Evolutionary conservation across 2,888 invertebrate genomes (phyloP).

Genomic region (Sturmia bella): DNA sequence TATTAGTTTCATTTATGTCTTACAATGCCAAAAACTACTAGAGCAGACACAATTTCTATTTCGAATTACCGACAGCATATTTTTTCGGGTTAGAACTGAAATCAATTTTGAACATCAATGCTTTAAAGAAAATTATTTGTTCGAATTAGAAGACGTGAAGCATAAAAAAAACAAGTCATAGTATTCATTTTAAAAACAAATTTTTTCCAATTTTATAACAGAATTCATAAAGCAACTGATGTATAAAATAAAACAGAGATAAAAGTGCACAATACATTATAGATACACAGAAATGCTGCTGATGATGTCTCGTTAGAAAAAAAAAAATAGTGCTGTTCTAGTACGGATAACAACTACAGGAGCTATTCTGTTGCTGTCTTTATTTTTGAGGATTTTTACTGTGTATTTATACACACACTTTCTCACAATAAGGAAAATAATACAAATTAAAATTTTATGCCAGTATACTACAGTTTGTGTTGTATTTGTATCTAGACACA

Average conservation of each 20-base stretch:
- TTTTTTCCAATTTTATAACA: constrained; percentile 15
- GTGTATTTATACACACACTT: constrained; percentile 20
- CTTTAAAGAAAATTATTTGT: constrained; percentile 4
- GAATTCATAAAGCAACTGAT: constrained; percentile 25
- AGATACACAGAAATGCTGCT: constrained; percentile 3
- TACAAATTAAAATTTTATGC: constrained; percentile 12
- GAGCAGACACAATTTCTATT: no score
- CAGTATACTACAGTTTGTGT: not conserved
- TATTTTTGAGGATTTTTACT: not conserved
- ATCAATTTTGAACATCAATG: constrained; percentile 15
- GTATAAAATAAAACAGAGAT: constrained; percentile 31
- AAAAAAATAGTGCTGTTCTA: constrained; percentile 42
- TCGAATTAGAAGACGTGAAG: constrained; percentile 2
- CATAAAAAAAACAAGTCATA: constrained; percentile 8
- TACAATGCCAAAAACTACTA: no score
- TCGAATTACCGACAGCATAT: no score
- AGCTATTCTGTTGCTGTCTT: constrained; percentile 4
- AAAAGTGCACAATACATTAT: constrained; percentile 34
- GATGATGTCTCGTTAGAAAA: constrained; percentile 21
- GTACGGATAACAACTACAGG: constrained; percentile 33
- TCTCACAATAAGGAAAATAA: constrained; percentile 8
- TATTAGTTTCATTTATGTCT: no score
- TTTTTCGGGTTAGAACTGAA: constrained; percentile 16
- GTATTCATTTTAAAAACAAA: constrained; percentile 1
- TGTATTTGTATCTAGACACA: not conserved